phyloP scores from a whole-genome alignment of 2,888 invertebrate species.

The Troides helena region DNA sequence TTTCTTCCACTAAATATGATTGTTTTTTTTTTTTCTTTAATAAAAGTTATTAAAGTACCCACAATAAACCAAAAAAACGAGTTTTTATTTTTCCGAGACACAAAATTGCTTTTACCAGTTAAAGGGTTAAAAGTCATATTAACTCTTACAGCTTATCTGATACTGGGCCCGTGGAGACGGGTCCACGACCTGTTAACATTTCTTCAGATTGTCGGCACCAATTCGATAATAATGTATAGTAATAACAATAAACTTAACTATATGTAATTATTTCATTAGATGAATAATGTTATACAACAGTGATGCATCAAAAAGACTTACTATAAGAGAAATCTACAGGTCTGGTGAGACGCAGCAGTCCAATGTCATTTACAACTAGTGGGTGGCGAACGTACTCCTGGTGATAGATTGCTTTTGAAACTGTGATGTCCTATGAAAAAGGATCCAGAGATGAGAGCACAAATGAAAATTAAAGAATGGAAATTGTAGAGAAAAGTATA shows the following conservation, averaged over 20 bases:
- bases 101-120: constrained; percentile 9
- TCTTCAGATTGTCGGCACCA: no score
- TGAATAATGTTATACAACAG: background rate
- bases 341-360: constrained; percentile 6
- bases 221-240: no score
- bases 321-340: constrained; percentile 13
- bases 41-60: constrained; percentile 15
- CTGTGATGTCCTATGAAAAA: constrained; percentile 16
- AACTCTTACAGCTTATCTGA: no score
- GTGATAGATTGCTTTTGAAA: background rate
- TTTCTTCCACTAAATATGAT: constrained; percentile 8
- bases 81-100: constrained; percentile 14
- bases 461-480: no score
- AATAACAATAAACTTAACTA: background rate
- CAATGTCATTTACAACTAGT: constrained; percentile 12
- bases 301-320: background rate
- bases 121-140: constrained; percentile 1
- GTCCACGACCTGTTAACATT: no score
- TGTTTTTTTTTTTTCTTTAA: constrained; percentile 14
- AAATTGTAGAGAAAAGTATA: no score
- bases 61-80: constrained; percentile 14
- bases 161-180: no score
- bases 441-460: no score
- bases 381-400: background rate
- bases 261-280: background rate